Evolutionary conservation across 2,888 invertebrate species (phyloP), one percentile per base, ranked within the genome.

Genomic region (Agrochola macilenta): DNA sequence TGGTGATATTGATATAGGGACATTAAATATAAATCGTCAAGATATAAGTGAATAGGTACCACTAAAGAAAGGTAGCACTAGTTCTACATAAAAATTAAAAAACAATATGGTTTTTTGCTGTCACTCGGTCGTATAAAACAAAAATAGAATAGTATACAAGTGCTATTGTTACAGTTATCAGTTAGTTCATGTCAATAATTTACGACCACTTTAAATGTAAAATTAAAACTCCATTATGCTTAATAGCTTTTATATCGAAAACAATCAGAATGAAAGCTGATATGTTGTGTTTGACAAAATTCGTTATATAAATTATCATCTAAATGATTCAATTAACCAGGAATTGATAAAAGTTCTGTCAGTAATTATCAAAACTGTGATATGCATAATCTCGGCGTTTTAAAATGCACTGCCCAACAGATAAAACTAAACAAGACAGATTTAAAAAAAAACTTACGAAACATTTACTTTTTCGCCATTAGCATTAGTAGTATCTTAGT

Each of bases 151-250:
- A 30, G 39, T 39, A 23, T 9, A 70, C 57, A 72, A 85, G 71
- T 69, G 26, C 57, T 54, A 52, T 73, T 46, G 58, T 63, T 35
- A 35, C 8, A 52, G 3, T 77, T 85, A 83, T 81, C 85, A 77
- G 71, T 61, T 23, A 26, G 23, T 66, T 20, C n/a, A 69, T 74
- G 81, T 81, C 77, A 66, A 85, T 66, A 77, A 81, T 72, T 63
- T 81, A 85, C 43, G 30, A 35, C 60, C 75, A 82, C 78, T 78
- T 72, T 54, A 54, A 72, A 69, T 46, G 58, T 85, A 72, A 68
- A 85, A 83, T 85, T 85, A 85, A 77, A 85, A 74, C n/a, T 46
- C 74, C 82, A 83, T 81, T 85, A 74, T 49, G 52, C 52, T 71
- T 81, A 83, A 83, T 81, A 69, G 74, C 60, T 74, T 81, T 84